Evolutionary conservation across 2,797 vertebrate species (phyloP).

Genomic region (Triplophysa yarkandensis): DNA sequence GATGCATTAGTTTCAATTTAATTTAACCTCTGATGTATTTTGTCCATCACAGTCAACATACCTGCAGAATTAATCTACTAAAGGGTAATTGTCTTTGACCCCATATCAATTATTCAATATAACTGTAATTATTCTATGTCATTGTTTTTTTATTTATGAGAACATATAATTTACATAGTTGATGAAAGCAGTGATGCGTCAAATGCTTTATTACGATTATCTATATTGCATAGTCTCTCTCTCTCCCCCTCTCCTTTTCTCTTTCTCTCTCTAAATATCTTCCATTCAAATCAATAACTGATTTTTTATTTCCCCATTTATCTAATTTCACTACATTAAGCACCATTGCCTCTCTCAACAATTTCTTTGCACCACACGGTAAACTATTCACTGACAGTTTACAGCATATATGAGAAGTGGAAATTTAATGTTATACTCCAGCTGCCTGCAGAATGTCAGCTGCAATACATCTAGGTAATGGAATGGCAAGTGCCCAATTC

Average conservation of each 20-base stretch:
- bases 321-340: neutral
- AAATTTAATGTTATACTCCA: slow-evolving; percentile 22
- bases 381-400: slow-evolving; percentile 4
- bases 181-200: neutral
- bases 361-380: neutral
- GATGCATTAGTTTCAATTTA: neutral
- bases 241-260: neutral
- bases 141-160: neutral
- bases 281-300: neutral
- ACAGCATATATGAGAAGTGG: slow-evolving; percentile 26
- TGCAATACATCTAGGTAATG: slow-evolving; percentile 43
- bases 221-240: neutral
- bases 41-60: neutral
- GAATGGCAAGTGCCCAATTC: slow-evolving; percentile 35
- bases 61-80: neutral
- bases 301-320: neutral
- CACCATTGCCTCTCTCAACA: neutral
- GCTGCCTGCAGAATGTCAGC: slow-evolving; percentile 35
- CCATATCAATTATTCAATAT: neutral
- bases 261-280: neutral
- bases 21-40: neutral
- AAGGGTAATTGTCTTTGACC: neutral
- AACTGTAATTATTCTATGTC: neutral
- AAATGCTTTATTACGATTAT: neutral
- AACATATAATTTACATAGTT: neutral